These are phyloP conservation scores for Tor tambroides DNA, from an alignment of 2,113 vertebrate genomes.

Conservation along the genomic window DNA sequence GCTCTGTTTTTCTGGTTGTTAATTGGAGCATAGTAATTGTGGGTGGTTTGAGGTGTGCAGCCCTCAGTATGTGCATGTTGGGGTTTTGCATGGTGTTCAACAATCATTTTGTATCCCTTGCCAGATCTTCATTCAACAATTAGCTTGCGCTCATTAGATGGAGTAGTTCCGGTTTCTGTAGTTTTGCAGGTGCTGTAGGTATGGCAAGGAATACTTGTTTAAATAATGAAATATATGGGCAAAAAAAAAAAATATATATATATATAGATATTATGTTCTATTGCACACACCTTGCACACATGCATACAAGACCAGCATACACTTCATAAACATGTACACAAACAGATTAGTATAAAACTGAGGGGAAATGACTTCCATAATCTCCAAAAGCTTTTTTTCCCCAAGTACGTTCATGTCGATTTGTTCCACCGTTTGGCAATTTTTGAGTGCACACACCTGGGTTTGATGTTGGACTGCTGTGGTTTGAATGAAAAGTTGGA, in stretches of 20 bases:
- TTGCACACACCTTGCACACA: slow-evolving; percentile 73
- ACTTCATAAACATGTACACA: slow-evolving; percentile 64
- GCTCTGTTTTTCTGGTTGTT: slow-evolving; percentile 29
- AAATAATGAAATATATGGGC: slow-evolving; percentile 60
- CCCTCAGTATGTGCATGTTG: slow-evolving; percentile 56
- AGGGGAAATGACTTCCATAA: slow-evolving; percentile 67
- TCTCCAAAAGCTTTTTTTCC: slow-evolving; percentile 6
- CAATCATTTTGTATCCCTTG: slow-evolving; percentile 70
- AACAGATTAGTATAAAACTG: slow-evolving; percentile 64
- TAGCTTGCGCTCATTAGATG: neutral
- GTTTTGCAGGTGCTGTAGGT: slow-evolving; percentile 42
- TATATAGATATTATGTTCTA: slow-evolving; percentile 54
- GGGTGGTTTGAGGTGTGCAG: slow-evolving; percentile 39
- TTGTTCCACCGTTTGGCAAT: slow-evolving; percentile 16
- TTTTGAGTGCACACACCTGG: slow-evolving; percentile 24
- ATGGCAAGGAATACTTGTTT: slow-evolving; percentile 68
- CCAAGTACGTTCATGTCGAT: neutral
- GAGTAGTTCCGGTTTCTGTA: neutral
- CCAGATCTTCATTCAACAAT: slow-evolving; percentile 52
- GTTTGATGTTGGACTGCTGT: slow-evolving; percentile 19
- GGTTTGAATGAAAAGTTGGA: slow-evolving; percentile 13
- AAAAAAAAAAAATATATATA: slow-evolving; percentile 65
- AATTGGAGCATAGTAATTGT: slow-evolving; percentile 40
- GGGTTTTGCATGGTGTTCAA: slow-evolving; percentile 74
- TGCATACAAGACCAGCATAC: slow-evolving; percentile 77